Percentiles rank a stretch among this genome's conserved stretches.
Conservation (phyloP, 2,113 vertebrate species). For the Grallaria varia region DNA sequence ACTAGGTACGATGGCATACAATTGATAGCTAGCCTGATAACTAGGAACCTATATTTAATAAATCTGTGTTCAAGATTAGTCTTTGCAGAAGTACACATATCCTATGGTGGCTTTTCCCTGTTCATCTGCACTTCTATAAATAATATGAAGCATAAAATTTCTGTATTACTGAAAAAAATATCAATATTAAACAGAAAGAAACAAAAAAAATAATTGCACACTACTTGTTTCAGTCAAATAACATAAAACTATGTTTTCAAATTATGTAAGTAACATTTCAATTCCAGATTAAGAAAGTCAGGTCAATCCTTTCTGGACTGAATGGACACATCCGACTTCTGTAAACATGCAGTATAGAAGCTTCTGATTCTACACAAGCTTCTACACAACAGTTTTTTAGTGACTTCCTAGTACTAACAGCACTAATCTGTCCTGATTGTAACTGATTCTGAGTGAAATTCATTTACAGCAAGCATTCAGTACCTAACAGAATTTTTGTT, state of each 20-base stretch:
- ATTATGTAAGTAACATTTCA: background rate
- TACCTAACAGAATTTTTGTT: background rate
- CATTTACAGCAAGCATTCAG: background rate
- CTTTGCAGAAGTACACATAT: background rate
- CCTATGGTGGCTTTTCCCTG: background rate
- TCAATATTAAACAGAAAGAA: background rate
- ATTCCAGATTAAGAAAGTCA: background rate
- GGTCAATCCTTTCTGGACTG: background rate
- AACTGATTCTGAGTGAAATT: background rate
- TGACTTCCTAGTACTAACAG: background rate
- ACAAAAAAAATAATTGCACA: background rate
- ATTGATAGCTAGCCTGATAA: background rate
- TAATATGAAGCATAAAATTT: background rate
- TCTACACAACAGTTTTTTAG: background rate
- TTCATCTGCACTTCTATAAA: background rate
- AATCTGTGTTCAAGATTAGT: background rate
- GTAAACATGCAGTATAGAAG: background rate
- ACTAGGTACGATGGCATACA: background rate
- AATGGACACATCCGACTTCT: background rate
- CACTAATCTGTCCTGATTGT: background rate
- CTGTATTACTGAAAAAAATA: background rate
- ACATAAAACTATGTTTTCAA: background rate
- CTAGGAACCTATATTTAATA: background rate
- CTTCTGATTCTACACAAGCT: background rate
- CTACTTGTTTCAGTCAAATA: background rate